Evolutionary conservation across 1,140 invertebrate genomes (phyloP), one percentile per base, ranked within the genome.

Genomic region (Zaprionus nigranus): DNA sequence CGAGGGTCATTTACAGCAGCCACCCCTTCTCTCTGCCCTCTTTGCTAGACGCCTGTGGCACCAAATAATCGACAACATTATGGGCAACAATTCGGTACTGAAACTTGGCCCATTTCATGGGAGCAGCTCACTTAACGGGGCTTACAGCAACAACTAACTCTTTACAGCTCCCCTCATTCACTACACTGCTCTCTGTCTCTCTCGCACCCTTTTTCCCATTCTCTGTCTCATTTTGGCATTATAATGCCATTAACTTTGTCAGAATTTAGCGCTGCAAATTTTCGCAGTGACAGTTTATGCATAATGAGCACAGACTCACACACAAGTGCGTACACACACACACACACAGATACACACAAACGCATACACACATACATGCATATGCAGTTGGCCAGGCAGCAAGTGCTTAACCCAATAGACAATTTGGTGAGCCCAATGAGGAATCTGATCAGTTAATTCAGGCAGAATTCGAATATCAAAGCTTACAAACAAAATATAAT

Each of bases 211-310:
- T 26, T 28, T 51, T 22, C n/a, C 24, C 58, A 26, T 13, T 36
- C 5, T n/a, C 24, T 30, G 12, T 24, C 60, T 65, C 67, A 70
- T 81, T 70, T 82, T 84, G 81, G 85, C 76, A 90, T 90, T 90
- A 85, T 90, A 90, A 90, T 90, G 79, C 81, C 81, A 90, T 90
- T 90, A 90, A 82, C 82, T 90, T 90, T 85, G 79, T 57, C 81
- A 90, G 83, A 90, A 90, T 85, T 90, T 83, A 90, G 82, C 78
- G 82, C 78, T 78, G 65, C 79, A 71, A 75, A 81, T 79, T 79
- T 81, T 70, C 81, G 69, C 76, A 85, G 73, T 69, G 69, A 90
- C 75, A 90, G 82, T 90, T 90, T 90, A 80, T 90, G 85, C 73
- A 90, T 90, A 90, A 90, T 90, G 85, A 90, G 85, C 78, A 68